Base-by-base conservation (phyloP, 2,888 invertebrate genomes). In the Sphaerophoria taeniata region DNA sequence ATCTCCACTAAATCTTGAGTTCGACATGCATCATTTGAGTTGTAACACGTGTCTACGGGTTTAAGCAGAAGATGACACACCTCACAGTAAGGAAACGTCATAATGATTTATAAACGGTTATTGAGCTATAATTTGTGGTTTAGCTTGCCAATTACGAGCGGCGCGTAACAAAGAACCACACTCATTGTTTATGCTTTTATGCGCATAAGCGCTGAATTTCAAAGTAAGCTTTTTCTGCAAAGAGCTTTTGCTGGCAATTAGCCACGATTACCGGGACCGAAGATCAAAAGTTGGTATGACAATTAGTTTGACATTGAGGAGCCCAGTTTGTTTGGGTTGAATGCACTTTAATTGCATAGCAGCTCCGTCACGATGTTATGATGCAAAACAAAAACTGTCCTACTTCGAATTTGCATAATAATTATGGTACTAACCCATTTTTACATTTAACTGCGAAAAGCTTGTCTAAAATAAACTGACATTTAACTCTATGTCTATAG, bases 281-380 rank as follows among this genome's bases (percentile, higher is more conserved):
- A 49, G 43, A 56, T 63, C 56, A 33, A 56, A 34, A 31, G 58
- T 14, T 6, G 63, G 75, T 63, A 72, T 72, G 75, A 45, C 56
- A 83, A 83, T 79, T 71, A 39, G 34, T 74, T 74, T 84, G 80
- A 76, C 84, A 79, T 76, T 80, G 84, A 39, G 33, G 73, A 58
- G 34, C 56, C 51, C 14, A 39, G 33, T 34, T 39, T 34, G 49
- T 16, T 58, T 45, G 69, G 36, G 77, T 69, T 69, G 55, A 73
- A 73, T 55, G 63, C 31, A 61, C 72, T 76, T 5, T 49, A 43
- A 31, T 3, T 24, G n/a, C 6, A 34, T 12, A 24, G 12, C 6
- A 36, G 49, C 3, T 34, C 1, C 24, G 71, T 51, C 71, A 79
- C 75, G 71, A 60, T 49, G 72, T 74, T 51, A 45, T 60, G 71